Percentiles rank a stretch among this genome's conserved stretches.
These are phyloP conservation scores for Mesembrinibis cayennensis DNA, from an alignment of 2,113 vertebrate species.

Conservation along the genomic window DNA sequence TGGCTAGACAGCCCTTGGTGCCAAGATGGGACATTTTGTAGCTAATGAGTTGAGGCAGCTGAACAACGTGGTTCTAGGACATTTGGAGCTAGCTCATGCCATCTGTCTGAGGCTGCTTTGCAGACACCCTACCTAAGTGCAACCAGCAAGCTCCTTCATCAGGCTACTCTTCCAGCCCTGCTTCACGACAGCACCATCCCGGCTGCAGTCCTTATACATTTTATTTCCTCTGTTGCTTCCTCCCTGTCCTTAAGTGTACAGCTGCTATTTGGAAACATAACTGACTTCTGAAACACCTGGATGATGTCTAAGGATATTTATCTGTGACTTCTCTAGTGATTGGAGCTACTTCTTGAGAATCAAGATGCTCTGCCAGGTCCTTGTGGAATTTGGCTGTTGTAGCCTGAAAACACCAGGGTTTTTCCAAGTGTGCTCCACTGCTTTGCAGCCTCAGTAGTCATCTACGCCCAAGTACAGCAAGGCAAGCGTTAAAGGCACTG, in stretches of 20 bases:
- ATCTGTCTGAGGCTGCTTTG: background rate
- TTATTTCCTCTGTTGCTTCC: background rate
- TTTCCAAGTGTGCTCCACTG: background rate
- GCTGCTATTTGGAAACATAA: background rate
- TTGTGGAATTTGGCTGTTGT: background rate
- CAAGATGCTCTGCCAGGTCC: background rate
- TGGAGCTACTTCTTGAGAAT: background rate
- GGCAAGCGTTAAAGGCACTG: background rate
- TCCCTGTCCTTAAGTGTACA: background rate
- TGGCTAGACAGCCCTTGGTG: background rate
- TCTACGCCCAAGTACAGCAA: fast-evolving
- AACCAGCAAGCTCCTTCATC: background rate
- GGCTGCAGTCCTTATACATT: background rate
- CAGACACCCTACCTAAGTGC: background rate
- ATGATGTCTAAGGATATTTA: background rate
- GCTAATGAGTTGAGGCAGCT: background rate
- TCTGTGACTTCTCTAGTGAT: background rate
- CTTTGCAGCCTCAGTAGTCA: background rate
- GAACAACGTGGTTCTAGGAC: background rate
- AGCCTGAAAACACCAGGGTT: background rate
- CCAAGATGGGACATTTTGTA: background rate
- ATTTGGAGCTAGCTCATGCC: background rate
- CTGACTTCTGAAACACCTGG: background rate
- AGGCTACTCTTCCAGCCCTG: background rate
- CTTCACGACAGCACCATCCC: background rate